These are phyloP conservation scores for Cichlasoma orientale DNA, from an alignment of 2,797 vertebrate genomes.

Conservation along the genomic window DNA sequence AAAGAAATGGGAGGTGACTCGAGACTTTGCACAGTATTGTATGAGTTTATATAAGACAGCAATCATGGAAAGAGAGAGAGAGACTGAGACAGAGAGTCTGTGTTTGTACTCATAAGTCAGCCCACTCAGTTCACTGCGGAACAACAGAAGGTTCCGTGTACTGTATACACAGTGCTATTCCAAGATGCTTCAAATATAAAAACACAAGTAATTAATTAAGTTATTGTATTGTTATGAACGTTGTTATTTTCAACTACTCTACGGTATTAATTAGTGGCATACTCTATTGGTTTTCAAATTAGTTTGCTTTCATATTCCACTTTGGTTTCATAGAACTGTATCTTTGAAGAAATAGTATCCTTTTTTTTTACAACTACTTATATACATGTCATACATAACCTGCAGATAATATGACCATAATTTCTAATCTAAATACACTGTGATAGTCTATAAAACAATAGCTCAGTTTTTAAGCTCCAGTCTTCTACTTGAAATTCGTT, in stretches of 20 bases:
- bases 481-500: neutral
- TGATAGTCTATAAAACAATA: neutral
- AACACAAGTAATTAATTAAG: neutral
- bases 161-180: neutral
- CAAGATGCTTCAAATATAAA: neutral
- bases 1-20: no score
- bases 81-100: neutral
- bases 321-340: neutral
- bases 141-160: conserved; percentile 15
- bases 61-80: neutral
- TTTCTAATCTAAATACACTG: neutral
- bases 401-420: neutral
- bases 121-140: conserved; percentile 47
- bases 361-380: neutral
- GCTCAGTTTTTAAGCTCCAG: neutral
- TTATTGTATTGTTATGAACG: neutral
- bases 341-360: neutral
- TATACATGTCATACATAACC: neutral
- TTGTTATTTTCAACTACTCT: neutral
- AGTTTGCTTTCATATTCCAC: neutral
- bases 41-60: conserved; percentile 18
- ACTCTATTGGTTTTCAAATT: neutral
- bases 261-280: neutral
- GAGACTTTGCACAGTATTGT: neutral
- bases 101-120: conserved; percentile 10